phyloP scores from a whole-genome alignment of 2,888 invertebrate genomes.

The Tenodera sinensis region DNA sequence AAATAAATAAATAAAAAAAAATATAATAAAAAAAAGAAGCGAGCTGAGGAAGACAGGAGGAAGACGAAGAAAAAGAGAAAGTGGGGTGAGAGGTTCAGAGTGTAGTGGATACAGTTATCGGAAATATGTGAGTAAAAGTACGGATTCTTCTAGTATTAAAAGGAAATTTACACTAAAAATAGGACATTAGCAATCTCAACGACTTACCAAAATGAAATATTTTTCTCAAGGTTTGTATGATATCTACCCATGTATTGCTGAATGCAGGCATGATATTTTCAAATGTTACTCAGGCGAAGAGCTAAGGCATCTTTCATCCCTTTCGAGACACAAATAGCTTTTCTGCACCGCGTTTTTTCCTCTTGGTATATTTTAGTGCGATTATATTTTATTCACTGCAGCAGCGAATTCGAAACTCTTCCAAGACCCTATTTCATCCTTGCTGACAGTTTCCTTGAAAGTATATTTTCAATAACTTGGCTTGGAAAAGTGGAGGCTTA shows the following conservation, averaged over 20 bases:
- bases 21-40: too few species aligned
- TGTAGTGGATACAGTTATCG: too few species aligned
- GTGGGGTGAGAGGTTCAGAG: too few species aligned
- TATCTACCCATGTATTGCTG: background rate
- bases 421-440: background rate
- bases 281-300: background rate
- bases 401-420: background rate
- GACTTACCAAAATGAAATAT: too few species aligned
- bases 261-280: background rate
- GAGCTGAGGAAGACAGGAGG: too few species aligned
- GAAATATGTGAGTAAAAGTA: too few species aligned
- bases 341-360: background rate
- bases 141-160: too few species aligned
- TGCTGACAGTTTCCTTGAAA: background rate
- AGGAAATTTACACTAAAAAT: too few species aligned
- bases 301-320: background rate
- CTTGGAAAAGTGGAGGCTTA: background rate
- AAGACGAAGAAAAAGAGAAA: too few species aligned
- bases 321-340: background rate
- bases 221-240: too few species aligned
- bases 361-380: background rate
- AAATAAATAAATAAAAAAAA: too few species aligned
- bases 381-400: background rate
- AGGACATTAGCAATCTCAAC: too few species aligned
- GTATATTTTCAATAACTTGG: background rate